Percentiles rank a stretch among this genome's conserved stretches.
Conservation (phyloP, 2,888 invertebrate species). For the Xanthia icteritia region DNA sequence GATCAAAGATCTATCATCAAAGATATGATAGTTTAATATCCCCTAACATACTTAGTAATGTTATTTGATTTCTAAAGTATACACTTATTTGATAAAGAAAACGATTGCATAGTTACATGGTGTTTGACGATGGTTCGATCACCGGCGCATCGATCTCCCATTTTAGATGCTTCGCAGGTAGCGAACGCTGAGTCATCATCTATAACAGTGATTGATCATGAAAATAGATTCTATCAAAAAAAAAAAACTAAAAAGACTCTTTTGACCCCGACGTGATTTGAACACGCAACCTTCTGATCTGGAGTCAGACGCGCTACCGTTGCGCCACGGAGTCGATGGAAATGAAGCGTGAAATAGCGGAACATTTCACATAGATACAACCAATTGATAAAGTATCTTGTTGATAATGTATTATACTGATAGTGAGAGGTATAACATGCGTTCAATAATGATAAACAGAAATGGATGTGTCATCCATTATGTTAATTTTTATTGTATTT, state of each 20-base stretch:
- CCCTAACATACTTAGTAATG: background rate
- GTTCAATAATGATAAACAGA: background rate
- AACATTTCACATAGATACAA: background rate
- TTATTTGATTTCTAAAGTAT: background rate
- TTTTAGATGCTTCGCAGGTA: slow-evolving; percentile 79
- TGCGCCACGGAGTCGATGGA: slow-evolving; percentile 96
- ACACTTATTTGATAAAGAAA: background rate
- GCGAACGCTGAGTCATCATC: slow-evolving; percentile 86
- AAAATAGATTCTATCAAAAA: slow-evolving; percentile 32
- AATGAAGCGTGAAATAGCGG: rapidly evolving
- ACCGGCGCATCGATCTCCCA: slow-evolving; percentile 76
- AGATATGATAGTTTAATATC: no score
- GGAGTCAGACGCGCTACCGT: slow-evolving; percentile 99
- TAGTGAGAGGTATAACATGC: background rate
- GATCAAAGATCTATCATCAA: no score
- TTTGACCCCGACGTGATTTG: slow-evolving; percentile 98
- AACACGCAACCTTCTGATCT: slow-evolving; percentile 99
- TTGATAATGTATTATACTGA: background rate
- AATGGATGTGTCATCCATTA: background rate
- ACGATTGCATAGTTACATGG: slow-evolving; percentile 72
- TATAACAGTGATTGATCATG: slow-evolving; percentile 59
- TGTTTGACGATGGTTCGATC: slow-evolving; percentile 78
- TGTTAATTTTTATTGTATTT: slow-evolving; percentile 1
- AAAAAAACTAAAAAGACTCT: slow-evolving; percentile 37
- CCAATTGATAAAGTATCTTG: background rate